Evolutionary conservation across 2,797 vertebrate genomes (phyloP).

Genomic region (Danio choprae): DNA sequence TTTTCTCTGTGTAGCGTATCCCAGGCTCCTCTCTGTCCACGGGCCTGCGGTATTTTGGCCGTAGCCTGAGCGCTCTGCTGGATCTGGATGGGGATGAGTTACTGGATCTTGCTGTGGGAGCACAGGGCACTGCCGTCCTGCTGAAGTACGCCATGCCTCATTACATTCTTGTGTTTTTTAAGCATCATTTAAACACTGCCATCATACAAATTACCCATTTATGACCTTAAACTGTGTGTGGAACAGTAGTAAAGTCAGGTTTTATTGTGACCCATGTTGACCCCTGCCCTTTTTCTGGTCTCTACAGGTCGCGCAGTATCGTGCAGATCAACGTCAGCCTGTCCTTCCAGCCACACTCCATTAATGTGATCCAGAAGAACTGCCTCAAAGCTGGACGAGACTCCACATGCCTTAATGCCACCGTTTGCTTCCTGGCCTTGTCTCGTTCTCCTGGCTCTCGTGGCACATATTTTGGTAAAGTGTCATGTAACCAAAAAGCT

Average conservation of each 20-base stretch:
- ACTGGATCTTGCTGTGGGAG: conserved; percentile 91
- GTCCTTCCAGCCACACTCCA: conserved; percentile 82
- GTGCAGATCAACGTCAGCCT: conserved; percentile 84
- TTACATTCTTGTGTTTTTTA: conserved; percentile 7
- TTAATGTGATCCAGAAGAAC: conserved; percentile 90
- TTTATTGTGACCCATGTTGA: background rate
- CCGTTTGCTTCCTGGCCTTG: conserved; percentile 81
- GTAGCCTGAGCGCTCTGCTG: conserved; percentile 85
- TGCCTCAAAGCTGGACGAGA: conserved; percentile 84
- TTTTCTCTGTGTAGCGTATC: conserved; percentile 79
- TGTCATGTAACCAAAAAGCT: background rate
- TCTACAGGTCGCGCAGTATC: conserved; percentile 84
- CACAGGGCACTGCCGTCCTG: conserved; percentile 86
- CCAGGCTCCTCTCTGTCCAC: conserved; percentile 78
- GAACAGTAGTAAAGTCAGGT: background rate
- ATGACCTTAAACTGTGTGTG: conserved; percentile 3
- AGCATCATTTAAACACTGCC: background rate
- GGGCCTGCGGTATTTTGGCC: conserved; percentile 88
- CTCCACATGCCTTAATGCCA: conserved; percentile 84
- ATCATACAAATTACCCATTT: background rate
- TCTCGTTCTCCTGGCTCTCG: conserved; percentile 81
- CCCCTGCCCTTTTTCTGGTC: conserved; percentile 9
- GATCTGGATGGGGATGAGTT: conserved; percentile 91
- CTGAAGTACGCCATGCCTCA: conserved; percentile 79
- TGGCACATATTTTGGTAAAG: conserved; percentile 80